Base-by-base conservation (phyloP, 2,888 invertebrate species). In the Oconnorella tubifera region DNA sequence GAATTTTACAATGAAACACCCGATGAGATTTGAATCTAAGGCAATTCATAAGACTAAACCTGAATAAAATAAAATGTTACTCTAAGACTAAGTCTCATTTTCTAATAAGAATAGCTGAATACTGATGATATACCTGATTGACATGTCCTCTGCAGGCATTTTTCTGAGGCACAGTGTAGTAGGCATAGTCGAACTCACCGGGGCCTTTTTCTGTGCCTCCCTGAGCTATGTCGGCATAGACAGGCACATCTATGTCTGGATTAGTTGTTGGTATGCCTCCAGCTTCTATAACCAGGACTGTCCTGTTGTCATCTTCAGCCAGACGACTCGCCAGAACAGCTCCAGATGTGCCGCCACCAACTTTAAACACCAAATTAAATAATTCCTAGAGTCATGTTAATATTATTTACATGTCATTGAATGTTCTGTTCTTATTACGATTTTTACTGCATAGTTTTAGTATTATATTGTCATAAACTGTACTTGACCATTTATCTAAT, bases 221-320 rank as follows among this genome's bases (percentile, higher is more conserved):
- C n/a, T 63, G 60, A 14, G 69, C 58, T 4, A 33, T 31, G 53
- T 70, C 72, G 10, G 70, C 70, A 40, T 65, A 59, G 33, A 70
- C 64, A 23, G 73, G 73, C 51, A 72, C 65, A 66, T 68, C 64
- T 23, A 69, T 63, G 23, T 69, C 59, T 4, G 58, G 64, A 19
- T 66, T 29, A 32, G 55, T 25, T 33, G 33, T 91, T 0, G 77
- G 76, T 31, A 74, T 66, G 3, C 75, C 76, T 2, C 80, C 80
- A 1, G 80, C 78, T 71, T 80, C 80, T 33, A 80, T 60, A 31
- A 80, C 63, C 29, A 80, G 72, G 2, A 80, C 76, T 29, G 63
- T 67, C 29, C 27, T 62, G 25, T 62, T 61, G 28, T 28, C 40
- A 33, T 72, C 68, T 55, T 71, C 70, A n/a, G 69, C 49, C 48